Conservation (phyloP, 1,140 invertebrate genomes). For the Cotesia glomerata region DNA sequence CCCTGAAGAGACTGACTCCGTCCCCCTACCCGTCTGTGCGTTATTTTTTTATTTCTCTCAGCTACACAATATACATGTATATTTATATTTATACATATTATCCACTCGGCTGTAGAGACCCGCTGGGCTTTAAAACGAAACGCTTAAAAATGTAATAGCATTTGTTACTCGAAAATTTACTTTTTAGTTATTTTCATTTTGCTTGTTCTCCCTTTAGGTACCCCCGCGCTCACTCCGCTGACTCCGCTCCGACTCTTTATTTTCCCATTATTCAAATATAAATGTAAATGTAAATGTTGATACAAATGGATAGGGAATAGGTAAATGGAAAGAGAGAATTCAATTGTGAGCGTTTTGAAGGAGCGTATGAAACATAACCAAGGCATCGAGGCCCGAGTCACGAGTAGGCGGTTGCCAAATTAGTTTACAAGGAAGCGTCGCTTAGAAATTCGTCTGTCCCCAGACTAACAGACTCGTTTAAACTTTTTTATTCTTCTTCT, state of each 20-base stretch:
- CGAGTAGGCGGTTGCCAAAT: conserved; percentile 49
- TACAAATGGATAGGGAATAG: conserved; percentile 65
- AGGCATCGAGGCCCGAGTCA: conserved; percentile 33
- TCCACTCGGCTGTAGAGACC: conserved; percentile 20
- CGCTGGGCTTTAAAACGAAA: conserved; percentile 59
- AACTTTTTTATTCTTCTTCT: too few relatives aligned
- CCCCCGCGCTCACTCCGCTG: conserved; percentile 21
- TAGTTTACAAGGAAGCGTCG: conserved; percentile 53
- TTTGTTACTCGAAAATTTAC: conserved; percentile 20
- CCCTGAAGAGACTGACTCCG: conserved; percentile 15
- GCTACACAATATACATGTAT: neutral
- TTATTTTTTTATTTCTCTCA: conserved; percentile 14
- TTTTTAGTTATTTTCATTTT: conserved; percentile 12
- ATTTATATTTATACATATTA: conserved; percentile 30
- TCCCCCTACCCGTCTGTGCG: neutral
- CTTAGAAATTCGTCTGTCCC: too few relatives aligned
- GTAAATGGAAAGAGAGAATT: conserved; percentile 65
- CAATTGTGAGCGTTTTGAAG: conserved; percentile 56
- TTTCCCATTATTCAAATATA: conserved; percentile 66
- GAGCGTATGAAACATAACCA: conserved; percentile 27
- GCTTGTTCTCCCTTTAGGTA: neutral
- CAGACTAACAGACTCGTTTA: too few relatives aligned
- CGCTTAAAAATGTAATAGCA: conserved; percentile 63
- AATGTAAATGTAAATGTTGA: conserved; percentile 62
- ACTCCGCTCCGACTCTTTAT: conserved; percentile 54